Percentiles rank a stretch among this genome's conserved stretches.
These are phyloP conservation scores for Laspeyria flexula DNA, from an alignment of 2,888 invertebrate species.

Conservation along the genomic window DNA sequence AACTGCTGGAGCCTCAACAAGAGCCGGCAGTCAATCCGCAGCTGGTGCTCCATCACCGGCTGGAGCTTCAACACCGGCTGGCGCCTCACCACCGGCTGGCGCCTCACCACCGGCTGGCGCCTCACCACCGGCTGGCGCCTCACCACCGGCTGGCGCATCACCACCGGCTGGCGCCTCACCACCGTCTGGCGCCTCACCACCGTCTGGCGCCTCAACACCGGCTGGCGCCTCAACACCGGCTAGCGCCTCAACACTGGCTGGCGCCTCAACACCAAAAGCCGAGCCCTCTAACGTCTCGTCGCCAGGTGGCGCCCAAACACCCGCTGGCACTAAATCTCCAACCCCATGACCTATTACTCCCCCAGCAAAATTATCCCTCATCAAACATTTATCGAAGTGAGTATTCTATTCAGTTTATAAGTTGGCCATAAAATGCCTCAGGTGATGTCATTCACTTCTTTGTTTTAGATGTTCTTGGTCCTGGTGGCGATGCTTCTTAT, in stretches of 20 bases:
- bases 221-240: constrained; percentile 7
- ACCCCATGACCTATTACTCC: not conserved
- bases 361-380: not conserved
- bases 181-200: not conserved
- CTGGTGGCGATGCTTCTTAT: constrained; percentile 55
- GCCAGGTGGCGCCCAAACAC: too few species aligned
- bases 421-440: not conserved
- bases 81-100: constrained; percentile 18
- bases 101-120: constrained; percentile 15
- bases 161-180: not conserved
- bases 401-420: not conserved
- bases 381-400: not conserved
- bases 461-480: constrained; percentile 6
- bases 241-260: too few species aligned
- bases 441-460: not conserved
- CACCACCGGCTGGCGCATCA: constrained; percentile 10
- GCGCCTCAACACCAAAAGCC: too few species aligned
- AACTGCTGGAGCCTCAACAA: not conserved
- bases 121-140: constrained; percentile 9
- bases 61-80: constrained; percentile 1
- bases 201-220: not conserved
- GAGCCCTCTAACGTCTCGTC: too few species aligned
- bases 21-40: not conserved
- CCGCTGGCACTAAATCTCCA: not conserved
- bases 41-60: not conserved